These are phyloP conservation scores for Taphrorychus bicolor DNA, from an alignment of 2,888 invertebrate species.

Conservation along the genomic window DNA sequence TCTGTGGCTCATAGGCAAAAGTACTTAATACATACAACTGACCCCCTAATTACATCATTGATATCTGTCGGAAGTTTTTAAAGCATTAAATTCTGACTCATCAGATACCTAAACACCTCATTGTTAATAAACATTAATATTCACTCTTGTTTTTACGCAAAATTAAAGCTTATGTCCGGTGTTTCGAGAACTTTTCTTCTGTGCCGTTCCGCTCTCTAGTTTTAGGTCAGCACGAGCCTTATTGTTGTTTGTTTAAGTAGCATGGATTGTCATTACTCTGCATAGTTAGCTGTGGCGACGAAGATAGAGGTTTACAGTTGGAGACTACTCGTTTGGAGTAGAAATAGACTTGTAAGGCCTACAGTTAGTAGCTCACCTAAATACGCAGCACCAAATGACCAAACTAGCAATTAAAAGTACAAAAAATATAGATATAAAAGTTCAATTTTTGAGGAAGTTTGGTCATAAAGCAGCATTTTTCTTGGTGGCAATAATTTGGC, in stretches of 20 bases:
- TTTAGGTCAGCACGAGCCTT: conserved; percentile 52
- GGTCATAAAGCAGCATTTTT: no score
- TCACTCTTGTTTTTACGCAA: conserved; percentile 29
- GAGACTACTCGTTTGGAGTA: background rate
- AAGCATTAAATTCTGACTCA: background rate
- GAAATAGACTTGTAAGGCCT: background rate
- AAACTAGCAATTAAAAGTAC: no score
- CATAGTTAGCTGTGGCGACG: background rate
- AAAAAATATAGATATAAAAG: no score
- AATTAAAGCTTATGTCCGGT: conserved; percentile 33
- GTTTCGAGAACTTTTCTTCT: conserved; percentile 44
- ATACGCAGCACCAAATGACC: no score
- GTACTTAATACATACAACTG: background rate
- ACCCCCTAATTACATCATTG: no score
- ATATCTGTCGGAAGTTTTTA: background rate
- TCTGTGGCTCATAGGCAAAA: no score
- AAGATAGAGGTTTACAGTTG: background rate
- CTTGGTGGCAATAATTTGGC: no score
- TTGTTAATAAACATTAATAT: background rate
- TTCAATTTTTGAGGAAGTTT: no score
- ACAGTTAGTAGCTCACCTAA: no score
- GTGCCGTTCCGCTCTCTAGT: conserved; percentile 47
- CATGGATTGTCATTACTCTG: background rate
- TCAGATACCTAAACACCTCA: background rate
- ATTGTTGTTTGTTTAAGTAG: conserved; percentile 13